phyloP scores from a whole-genome alignment of 2,888 invertebrate species.

The Muschampia plurimacula region DNA sequence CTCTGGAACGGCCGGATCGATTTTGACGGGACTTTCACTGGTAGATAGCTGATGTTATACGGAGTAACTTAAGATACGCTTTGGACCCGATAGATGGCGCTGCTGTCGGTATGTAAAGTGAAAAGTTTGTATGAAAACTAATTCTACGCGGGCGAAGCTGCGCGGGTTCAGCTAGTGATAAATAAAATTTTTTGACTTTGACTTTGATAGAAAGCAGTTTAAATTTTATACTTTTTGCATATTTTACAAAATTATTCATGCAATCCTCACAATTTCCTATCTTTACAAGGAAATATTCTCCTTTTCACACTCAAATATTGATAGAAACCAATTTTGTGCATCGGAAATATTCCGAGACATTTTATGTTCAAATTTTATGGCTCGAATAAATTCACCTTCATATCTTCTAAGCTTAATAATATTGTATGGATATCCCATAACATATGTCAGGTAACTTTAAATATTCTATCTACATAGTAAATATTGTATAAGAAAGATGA shows the following conservation, averaged over 20 bases:
- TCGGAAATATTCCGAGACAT: background rate
- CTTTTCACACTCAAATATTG: slow-evolving; percentile 5
- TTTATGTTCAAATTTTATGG: slow-evolving; percentile 10
- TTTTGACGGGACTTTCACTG: too few relatives aligned
- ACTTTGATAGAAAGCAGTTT: too few relatives aligned
- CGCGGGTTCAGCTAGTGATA: too few relatives aligned
- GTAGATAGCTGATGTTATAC: too few relatives aligned
- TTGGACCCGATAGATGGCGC: too few relatives aligned
- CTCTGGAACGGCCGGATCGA: too few relatives aligned
- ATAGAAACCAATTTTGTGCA: slow-evolving; percentile 10
- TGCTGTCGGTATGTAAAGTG: too few relatives aligned
- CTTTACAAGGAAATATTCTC: background rate
- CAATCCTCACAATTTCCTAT: background rate
- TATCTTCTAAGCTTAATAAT: background rate
- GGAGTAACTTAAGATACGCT: too few relatives aligned
- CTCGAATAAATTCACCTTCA: background rate
- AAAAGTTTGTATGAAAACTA: too few relatives aligned
- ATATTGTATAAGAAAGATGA: too few relatives aligned
- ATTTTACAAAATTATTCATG: background rate
- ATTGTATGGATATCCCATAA: background rate
- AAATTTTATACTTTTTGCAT: background rate
- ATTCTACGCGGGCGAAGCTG: too few relatives aligned
- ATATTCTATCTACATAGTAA: background rate
- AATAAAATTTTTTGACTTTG: too few relatives aligned
- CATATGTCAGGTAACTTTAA: background rate